Conservation (phyloP, 2,888 invertebrate genomes). For the Monopis laevigella region DNA sequence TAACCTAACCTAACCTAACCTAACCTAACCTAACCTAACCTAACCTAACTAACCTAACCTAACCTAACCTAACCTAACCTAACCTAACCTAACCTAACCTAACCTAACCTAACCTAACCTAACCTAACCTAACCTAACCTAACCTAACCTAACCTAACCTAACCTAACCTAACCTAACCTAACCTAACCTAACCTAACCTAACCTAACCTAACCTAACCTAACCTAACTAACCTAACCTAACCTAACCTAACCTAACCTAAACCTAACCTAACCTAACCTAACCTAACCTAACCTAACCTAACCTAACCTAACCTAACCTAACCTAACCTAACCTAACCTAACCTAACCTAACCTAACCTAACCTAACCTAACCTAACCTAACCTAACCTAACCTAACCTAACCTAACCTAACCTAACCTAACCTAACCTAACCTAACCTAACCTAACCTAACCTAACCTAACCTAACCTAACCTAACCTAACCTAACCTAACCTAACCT, state of each 20-base stretch:
- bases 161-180: conserved; percentile 15
- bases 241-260: conserved; percentile 15
- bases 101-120: conserved; percentile 13
- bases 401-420: conserved; percentile 12
- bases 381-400: conserved; percentile 14
- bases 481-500: conserved; percentile 17
- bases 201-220: conserved; percentile 16
- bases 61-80: conserved; percentile 15
- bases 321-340: conserved; percentile 16
- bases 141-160: conserved; percentile 16
- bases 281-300: conserved; percentile 17
- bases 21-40: conserved; percentile 18
- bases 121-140: conserved; percentile 16
- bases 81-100: conserved; percentile 16
- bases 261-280: conserved; percentile 15
- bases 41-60: conserved; percentile 15
- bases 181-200: conserved; percentile 15
- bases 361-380: conserved; percentile 18
- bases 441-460: conserved; percentile 12
- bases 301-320: conserved; percentile 17
- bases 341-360: conserved; percentile 18
- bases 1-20: conserved; percentile 13
- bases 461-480: conserved; percentile 12
- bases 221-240: conserved; percentile 13
- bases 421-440: conserved; percentile 12